Evolutionary conservation across 2,113 vertebrate species (phyloP), one percentile per base, ranked within the genome.

Genomic region (Meles meles): DNA sequence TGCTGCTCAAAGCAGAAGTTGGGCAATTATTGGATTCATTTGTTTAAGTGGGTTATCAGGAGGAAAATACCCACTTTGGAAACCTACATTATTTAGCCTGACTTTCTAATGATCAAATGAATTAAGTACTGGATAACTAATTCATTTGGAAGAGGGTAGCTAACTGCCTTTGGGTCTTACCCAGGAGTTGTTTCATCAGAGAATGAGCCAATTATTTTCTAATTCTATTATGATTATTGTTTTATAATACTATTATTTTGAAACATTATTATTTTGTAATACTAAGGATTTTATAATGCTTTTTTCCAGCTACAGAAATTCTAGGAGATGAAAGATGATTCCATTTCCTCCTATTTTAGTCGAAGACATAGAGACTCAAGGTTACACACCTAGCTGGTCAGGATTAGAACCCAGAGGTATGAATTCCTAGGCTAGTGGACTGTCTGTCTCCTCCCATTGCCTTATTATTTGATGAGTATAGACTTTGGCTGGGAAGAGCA

Each of bases 1-100:
- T 67, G 77, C 20, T 6, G 2, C 86, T 95, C 76, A 42, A 52
- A 97, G 88, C 69, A 94, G n/a, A 94, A 86, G 39, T 93, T 92
- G 83, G 79, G 55, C 42, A 93, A 55, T 93, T 79, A 47, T 44
- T 20, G 17, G 69, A 81, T 92, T 93, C 39, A 37, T 93, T 92
- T 84, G 74, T 39, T 23, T 76, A 95, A 71, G 37, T 39, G 57
- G 3, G 20, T 42, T 76, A 67, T 71, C 23, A 6, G 67, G 52
- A 90, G n/a, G 80, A 83, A 65, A 77, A 39, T 2, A 67, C 17
- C 37, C 61, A 61, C 39, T 79, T 69, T 72, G 31, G 34, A 93
- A 85, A 57, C 77, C 31, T 61, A 85, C 49, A 69, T 96, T 7
- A 52, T 49, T 29, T 59, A 44, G 39, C 5, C 87, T 96, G 96